Base-by-base conservation (phyloP, 2,113 vertebrate genomes). In the Actenoides lindsayi region DNA sequence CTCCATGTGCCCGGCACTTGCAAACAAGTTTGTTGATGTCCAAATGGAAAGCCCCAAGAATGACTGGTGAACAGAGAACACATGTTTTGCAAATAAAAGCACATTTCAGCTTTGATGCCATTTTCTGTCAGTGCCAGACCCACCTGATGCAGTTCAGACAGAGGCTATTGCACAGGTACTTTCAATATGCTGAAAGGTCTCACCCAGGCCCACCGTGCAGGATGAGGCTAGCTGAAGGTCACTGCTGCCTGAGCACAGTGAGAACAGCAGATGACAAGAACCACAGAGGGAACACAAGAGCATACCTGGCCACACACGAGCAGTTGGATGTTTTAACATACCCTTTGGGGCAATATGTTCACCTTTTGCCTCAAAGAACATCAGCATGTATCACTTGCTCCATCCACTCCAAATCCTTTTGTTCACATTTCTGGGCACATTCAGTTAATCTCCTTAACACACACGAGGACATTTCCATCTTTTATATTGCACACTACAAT, bases 131-230 rank as follows among this genome's bases (percentile, higher is more conserved):
- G 41, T 59, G 57, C 42, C 20, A 51, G 2, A 5, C 25, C 27
- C 13, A 21, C 0, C 0, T 82, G 24, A 63, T 4, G 37, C 27
- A 56, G 39, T 41, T 71, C 42, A 41, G 37, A 63, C 2, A 67
- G 42, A 80, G 3, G 37, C 56, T 42, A 30, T 1, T 62, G 59
- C 15, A 56, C 17, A 28, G 48, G 20, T 27, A 42, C 10, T 85
- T 74, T 16, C 37, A 23, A 2, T 51, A 33, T 30, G 35, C 35
- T 37, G 50, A 76, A 85, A 80, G 37, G 12, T 68, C 28, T 74
- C 0, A 0, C 18, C 16, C 1, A 1, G 57, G 27, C 46, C 21
- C 25, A 64, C 14, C 54, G 21, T 1, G 4, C 20, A 63, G 24
- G 20, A 70, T 12, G 11, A 78, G 44, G 27, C 33, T 35, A 50